Evolutionary conservation across 2,888 invertebrate genomes (phyloP), one percentile per base, ranked within the genome.

Genomic region (Polydrusus pterygomalis): DNA sequence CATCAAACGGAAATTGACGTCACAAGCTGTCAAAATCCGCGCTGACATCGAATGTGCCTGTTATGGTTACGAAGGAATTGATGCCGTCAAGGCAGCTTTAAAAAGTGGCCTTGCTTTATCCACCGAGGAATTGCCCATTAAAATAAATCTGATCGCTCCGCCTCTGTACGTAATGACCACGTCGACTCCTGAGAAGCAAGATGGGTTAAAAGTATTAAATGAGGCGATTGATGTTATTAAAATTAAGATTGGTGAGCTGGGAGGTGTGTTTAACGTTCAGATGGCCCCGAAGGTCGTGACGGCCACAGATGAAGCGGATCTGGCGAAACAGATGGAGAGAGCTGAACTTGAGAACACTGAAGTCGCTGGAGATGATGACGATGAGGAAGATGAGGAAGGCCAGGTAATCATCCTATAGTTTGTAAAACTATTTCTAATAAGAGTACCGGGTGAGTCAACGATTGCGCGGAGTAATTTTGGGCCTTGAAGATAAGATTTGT

Each of bases 141-240:
- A 97, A 91, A 99, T 99, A 82, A 99, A 99, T 89, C 90, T 99
- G 80, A 99, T 99, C 86, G 99, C 99, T 6, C 99, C 99, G 40
- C 99, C 99, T 69, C 90, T 98, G 81, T 99, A 98, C 89, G 98
- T 99, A 75, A 97, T 99, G 93, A 99, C 99, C 15, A 98, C 99
- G 56, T 97, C 98, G 34, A 99, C 99, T 0, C 95, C 99, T 30
- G 99, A 99, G 86, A 96, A 97, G 86, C 91, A 93, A 62, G 97
- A 98, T 82, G 99, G 99, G 1, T 89, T 99, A 58, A 95, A 95
- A 88, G 94, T 96, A 7, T 88, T 99, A 64, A 95, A 96, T 84
- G 93, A 94, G 80, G 98, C 98, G 15, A 95, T 99, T 77, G 95
- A 95, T 79, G 93, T 93, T 83, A 97, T 99, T 78, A 91, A 95